Percentiles rank a stretch among this genome's conserved stretches.
phyloP scores from a whole-genome alignment of 2,113 vertebrate species.

The Grammomys dolichurus region DNA sequence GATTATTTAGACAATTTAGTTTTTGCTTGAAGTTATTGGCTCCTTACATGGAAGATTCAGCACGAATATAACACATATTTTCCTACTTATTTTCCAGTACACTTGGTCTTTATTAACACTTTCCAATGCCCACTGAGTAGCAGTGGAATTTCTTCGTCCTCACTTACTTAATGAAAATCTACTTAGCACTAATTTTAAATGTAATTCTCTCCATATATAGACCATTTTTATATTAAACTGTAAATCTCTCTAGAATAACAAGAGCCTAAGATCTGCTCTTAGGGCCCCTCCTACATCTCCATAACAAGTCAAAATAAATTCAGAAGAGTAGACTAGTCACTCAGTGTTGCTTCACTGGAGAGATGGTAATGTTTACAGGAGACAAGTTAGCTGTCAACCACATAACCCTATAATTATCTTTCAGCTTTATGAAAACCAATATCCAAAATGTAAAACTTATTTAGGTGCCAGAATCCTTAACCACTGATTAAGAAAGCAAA shows the following conservation, averaged over 20 bases:
- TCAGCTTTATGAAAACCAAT: constrained; percentile 21
- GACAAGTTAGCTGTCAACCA: background rate
- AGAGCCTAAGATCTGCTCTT: background rate
- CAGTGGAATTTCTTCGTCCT: background rate
- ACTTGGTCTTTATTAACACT: background rate
- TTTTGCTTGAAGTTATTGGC: background rate
- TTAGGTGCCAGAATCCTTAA: background rate
- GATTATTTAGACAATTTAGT: background rate
- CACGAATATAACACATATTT: background rate
- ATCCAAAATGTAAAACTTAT: background rate
- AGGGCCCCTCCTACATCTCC: background rate
- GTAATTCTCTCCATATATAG: background rate
- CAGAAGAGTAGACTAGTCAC: background rate
- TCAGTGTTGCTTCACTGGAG: background rate
- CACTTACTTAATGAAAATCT: background rate
- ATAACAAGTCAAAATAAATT: background rate
- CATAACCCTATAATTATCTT: background rate
- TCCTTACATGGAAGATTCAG: background rate
- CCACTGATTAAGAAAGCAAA: background rate
- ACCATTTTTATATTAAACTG: background rate
- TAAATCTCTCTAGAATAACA: background rate
- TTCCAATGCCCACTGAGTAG: background rate
- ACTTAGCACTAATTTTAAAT: background rate
- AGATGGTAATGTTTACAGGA: background rate
- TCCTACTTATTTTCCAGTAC: background rate